Evolutionary conservation across 2,888 invertebrate genomes (phyloP), one percentile per base, ranked within the genome.

Genomic region (Leptura quadrifasciata): DNA sequence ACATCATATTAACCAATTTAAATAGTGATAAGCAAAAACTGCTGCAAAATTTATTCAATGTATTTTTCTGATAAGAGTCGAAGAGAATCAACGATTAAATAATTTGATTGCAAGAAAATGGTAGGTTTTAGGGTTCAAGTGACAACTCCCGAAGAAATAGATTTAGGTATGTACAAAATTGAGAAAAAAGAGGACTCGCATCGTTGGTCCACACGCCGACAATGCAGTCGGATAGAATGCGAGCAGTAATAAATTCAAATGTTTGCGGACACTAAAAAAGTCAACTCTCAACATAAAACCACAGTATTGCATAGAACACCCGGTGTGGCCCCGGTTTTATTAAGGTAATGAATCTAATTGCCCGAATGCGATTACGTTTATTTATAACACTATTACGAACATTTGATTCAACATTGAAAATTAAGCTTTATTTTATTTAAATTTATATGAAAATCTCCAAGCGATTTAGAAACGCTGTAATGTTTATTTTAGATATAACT

Each of bases 311-410:
- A 69, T 55, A 58, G 69, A 18, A 27, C 31, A 17, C 31, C 18
- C 39, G 12, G 58, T 27, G 27, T 54, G 21, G 63, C 27, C 63
- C 21, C 54, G 27, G 54, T 73, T 73, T 65, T 74, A 74, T 74
- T 31, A 47, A 74, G 58, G 73, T 68, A 60, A 74, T 68, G 73
- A 58, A 74, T 72, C 72, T 72, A 72, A 65, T 74, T 74, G 69
- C 57, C 31, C 61, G 61, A 69, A 54, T 20, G 60, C 61, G 39
- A 63, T 74, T 61, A 69, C 61, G n/a, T 68, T 68, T 68, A 61
- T 74, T 68, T 74, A 69, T 69, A 58, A 69, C 69, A 39, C 27
- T 39, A 24, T 69, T 69, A 20, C 15, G 39, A 20, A 39, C 58
- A 54, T 69, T 69, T 69, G 69, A 69, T 69, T 55, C 69, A 35